These are phyloP conservation scores for Oryctes rhinoceros DNA, from an alignment of 1,140 invertebrate genomes.

Conservation along the genomic window DNA sequence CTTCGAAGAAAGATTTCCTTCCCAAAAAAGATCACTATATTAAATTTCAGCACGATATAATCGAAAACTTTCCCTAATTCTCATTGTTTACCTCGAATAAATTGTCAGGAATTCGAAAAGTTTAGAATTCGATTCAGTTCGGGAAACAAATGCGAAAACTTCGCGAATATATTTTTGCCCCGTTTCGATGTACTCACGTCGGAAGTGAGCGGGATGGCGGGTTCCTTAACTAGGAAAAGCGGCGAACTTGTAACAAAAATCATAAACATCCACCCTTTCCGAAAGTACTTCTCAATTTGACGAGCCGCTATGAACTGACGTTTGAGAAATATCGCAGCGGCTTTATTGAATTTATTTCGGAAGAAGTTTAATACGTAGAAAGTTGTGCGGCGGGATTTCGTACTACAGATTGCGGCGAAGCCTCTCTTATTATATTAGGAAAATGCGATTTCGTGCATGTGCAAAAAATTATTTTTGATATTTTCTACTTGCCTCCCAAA, in stretches of 20 bases:
- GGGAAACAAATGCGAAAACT: neutral
- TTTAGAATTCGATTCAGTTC: neutral
- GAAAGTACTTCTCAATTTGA: neutral
- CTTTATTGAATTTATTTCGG: neutral
- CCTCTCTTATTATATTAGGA: neutral
- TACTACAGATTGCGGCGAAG: neutral
- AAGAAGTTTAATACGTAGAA: neutral
- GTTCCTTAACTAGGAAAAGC: neutral
- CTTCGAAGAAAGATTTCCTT: neutral
- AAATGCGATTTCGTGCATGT: neutral
- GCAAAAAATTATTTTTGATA: too few species aligned
- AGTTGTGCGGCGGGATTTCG: neutral
- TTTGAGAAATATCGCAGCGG: neutral
- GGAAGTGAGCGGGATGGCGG: neutral
- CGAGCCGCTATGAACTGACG: neutral
- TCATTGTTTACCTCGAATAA: constrained; percentile 5
- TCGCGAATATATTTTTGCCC: neutral
- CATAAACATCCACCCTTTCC: neutral
- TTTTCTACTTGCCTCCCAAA: too few species aligned
- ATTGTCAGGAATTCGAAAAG: neutral
- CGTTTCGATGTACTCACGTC: neutral
- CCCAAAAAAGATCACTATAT: neutral
- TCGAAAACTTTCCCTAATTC: neutral
- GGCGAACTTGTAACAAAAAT: neutral
- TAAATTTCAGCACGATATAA: neutral